Evolutionary conservation across 2,797 vertebrate species (phyloP).

Genomic region (Psittacula derbiana): DNA sequence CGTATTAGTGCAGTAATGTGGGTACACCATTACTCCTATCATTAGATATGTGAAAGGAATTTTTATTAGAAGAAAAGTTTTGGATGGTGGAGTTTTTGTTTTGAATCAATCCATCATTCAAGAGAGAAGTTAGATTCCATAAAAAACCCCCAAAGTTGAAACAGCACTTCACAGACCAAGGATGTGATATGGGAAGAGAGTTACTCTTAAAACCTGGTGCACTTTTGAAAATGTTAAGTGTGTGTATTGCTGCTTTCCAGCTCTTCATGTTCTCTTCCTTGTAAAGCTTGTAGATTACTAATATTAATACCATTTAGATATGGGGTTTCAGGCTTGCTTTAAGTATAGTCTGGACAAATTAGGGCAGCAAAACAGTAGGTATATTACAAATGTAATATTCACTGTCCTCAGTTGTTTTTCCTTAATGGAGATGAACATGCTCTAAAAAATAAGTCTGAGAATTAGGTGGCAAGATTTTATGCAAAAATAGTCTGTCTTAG

Average conservation of each 20-base stretch:
- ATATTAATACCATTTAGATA: not conserved
- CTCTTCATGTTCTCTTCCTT: not conserved
- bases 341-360: not conserved
- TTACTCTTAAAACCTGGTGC: not conserved
- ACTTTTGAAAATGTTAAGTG: not conserved
- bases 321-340: not conserved
- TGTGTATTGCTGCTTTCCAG: not conserved
- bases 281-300: not conserved
- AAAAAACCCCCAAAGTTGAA: not conserved
- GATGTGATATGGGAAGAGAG: not conserved
- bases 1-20: not conserved
- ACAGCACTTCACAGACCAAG: not conserved
- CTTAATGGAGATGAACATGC: accelerated
- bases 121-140: not conserved
- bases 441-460: not conserved
- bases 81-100: accelerated
- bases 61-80: not conserved
- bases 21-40: not conserved
- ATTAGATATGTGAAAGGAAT: not conserved
- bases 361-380: not conserved
- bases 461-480: not conserved
- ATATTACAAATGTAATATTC: not conserved
- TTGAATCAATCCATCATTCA: not conserved
- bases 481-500: not conserved
- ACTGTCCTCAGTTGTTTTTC: not conserved